Percentiles rank a stretch among this genome's conserved stretches.
Evolutionary conservation across 1,140 invertebrate species (phyloP).

Genomic region (Mya arenaria): DNA sequence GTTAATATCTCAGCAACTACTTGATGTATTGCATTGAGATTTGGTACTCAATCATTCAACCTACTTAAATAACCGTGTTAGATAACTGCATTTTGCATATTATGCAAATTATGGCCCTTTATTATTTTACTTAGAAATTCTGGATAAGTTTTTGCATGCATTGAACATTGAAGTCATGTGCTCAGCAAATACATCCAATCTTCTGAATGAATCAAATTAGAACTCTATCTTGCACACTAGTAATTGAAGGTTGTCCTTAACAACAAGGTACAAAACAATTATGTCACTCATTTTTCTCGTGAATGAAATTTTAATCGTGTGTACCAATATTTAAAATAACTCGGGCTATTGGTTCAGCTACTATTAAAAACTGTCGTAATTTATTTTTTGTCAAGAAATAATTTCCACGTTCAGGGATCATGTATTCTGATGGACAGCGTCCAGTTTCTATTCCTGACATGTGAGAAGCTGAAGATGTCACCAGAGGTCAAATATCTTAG

Average conservation of each 20-base stretch:
- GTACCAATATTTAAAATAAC: neutral
- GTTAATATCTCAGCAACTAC: too few species aligned
- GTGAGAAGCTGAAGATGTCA: slow-evolving; percentile 62
- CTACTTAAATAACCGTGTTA: too few species aligned
- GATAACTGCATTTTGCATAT: too few species aligned
- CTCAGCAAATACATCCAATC: too few species aligned
- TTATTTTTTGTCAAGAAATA: neutral
- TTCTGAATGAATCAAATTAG: too few species aligned
- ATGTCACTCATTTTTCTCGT: neutral
- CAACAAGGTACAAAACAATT: neutral
- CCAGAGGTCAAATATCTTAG: slow-evolving; percentile 64
- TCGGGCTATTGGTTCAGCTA: too few species aligned
- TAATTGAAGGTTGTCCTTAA: neutral
- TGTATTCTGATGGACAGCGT: slow-evolving; percentile 54
- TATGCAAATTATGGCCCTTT: too few species aligned
- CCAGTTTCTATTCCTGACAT: slow-evolving; percentile 65
- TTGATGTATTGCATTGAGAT: too few species aligned
- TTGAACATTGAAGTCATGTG: too few species aligned
- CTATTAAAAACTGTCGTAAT: neutral
- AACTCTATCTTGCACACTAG: neutral
- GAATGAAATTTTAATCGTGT: neutral
- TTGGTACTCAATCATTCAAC: too few species aligned
- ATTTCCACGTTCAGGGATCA: slow-evolving; percentile 54
- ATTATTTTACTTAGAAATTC: too few species aligned
- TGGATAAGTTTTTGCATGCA: too few species aligned